Conservation (phyloP, 1,140 invertebrate genomes). For the Trichonephila inaurata region DNA sequence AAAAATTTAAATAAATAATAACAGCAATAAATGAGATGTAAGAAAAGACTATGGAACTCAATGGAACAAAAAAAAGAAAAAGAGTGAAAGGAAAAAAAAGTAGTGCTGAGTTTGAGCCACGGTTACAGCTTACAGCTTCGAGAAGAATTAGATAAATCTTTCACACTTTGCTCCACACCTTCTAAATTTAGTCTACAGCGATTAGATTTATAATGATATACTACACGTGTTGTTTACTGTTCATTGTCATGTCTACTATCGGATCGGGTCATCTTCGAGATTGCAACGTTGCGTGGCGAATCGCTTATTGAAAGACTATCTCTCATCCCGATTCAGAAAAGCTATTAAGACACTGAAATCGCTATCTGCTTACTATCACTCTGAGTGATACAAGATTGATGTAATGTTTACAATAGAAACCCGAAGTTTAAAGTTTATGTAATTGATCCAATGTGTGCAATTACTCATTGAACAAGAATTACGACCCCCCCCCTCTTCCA, state of each 20-base stretch:
- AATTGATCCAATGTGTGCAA: neutral
- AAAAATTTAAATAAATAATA: conserved; percentile 63
- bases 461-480: too few relatives aligned
- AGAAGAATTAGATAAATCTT: conserved; percentile 16
- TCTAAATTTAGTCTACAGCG: conserved; percentile 12
- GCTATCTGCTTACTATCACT: neutral
- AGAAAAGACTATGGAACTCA: neutral
- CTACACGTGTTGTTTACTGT: conserved; percentile 9
- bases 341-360: neutral
- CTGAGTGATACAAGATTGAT: neutral
- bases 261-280: neutral
- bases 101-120: neutral
- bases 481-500: too few relatives aligned
- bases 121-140: neutral
- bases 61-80: neutral
- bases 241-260: conserved; percentile 13
- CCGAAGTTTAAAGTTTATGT: neutral
- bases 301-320: neutral
- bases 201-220: neutral
- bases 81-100: neutral
- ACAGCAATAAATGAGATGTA: conserved; percentile 31
- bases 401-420: neutral
- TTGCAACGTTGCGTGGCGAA: neutral
- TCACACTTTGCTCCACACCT: conserved; percentile 5
- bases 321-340: neutral